Evolutionary conservation across 2,113 vertebrate species (phyloP), one percentile per base, ranked within the genome.

Genomic region (Saimiri boliviensis): DNA sequence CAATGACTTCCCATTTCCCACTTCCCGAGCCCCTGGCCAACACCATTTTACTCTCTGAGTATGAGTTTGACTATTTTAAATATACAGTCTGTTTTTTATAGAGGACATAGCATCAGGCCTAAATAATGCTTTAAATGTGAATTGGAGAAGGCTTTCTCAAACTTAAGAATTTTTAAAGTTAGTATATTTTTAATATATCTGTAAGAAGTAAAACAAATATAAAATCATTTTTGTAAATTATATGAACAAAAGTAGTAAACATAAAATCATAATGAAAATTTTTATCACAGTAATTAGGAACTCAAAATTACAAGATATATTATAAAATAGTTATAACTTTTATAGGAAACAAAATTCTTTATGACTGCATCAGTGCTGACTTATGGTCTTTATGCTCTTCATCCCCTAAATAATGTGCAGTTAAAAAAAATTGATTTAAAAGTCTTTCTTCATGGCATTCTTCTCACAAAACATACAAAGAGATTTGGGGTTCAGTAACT

Each of bases 121-220:
- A 58, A 87, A 83, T 0, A 95, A 37, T 27, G 11, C 10, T 97
- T 93, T 88, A 95, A 81, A 32, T 40, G 27, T 94, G 73, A 95
- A 68, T 93, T 58, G 58, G 45, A 40, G 91, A 81, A 76, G 68
- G 27, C 1, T 66, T 45, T 42, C 42, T 89, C 77, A 6, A 84
- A 56, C 10, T 56, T 79, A 45, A 84, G 42, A 89, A 30, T 68
- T 37, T 89, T 71, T 42, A 52, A 66, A 42, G 10, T 83, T 58
- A 84, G 35, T 54, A 12, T 89, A 84, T 54, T 52, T 58, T 94
- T 76, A 70, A 82, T 70, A 86, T 70, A 42, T 37, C 2, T 73
- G 66, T 54, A 86, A 49, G 0, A 68, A 77, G 5, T 82, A 80
- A 77, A 93, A 66, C 1, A 88, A 74, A 85, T 54, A 47, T 49